phyloP scores from a whole-genome alignment of 2,113 vertebrate genomes.

The Leptocoma aspasia region DNA sequence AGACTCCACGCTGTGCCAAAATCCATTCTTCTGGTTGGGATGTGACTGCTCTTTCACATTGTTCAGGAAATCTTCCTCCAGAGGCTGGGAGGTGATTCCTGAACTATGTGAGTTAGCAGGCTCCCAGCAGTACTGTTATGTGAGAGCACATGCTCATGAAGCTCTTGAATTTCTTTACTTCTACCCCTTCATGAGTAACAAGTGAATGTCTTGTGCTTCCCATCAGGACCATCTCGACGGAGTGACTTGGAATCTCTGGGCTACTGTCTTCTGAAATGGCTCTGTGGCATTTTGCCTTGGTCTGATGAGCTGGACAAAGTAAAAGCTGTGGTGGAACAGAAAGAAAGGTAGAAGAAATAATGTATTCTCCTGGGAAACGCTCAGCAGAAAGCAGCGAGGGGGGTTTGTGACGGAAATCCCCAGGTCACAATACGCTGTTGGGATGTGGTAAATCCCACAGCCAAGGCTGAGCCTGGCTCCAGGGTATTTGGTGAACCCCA shows the following conservation, averaged over 20 bases:
- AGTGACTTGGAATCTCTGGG: constrained; percentile 92
- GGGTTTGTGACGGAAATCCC: background rate
- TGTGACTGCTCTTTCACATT: background rate
- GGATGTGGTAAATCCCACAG: background rate
- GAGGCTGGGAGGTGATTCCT: background rate
- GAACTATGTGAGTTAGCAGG: background rate
- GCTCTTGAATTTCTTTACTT: background rate
- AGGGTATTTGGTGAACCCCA: background rate
- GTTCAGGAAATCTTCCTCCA: background rate
- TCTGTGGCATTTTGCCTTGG: constrained; percentile 86
- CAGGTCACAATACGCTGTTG: rapidly evolving
- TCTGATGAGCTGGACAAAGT: constrained; percentile 61
- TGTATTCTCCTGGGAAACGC: background rate
- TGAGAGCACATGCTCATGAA: background rate
- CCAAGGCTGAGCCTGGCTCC: background rate
- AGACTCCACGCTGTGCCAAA: background rate
- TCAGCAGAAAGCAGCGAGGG: background rate
- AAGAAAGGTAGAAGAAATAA: constrained; percentile 72
- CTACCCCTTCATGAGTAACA: background rate
- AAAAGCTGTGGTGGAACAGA: constrained; percentile 73
- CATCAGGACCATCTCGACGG: constrained; percentile 86
- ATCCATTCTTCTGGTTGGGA: background rate
- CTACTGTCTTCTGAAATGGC: constrained; percentile 90
- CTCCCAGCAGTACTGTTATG: background rate
- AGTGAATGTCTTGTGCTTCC: background rate